phyloP scores from a whole-genome alignment of 2,888 invertebrate genomes.

The Pseudococcus viburni region DNA sequence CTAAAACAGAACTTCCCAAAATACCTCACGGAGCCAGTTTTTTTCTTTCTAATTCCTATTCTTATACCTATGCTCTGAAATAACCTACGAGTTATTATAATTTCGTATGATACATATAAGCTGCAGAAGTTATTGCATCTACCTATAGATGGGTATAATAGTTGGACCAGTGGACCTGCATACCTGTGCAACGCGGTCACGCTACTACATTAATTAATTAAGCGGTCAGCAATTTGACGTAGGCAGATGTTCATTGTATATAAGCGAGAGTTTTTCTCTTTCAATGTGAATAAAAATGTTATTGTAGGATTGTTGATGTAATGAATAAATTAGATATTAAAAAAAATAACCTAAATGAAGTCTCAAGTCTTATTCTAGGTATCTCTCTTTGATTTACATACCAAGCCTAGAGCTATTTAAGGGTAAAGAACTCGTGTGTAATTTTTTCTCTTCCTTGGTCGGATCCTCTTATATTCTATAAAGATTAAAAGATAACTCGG shows the following conservation, averaged over 20 bases:
- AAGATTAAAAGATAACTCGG: not conserved
- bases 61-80: not conserved
- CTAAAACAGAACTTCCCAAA: slow-evolving; percentile 42
- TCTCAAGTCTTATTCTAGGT: slow-evolving; percentile 11
- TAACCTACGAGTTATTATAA: not conserved
- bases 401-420: not conserved
- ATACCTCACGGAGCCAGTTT: not conserved
- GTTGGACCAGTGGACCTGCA: not conserved
- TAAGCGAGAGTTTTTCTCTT: not conserved
- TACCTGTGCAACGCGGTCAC: slow-evolving; percentile 19
- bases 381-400: slow-evolving; percentile 37
- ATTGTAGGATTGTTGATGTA: slow-evolving; percentile 6
- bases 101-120: not conserved
- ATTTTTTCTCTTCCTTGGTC: too few relatives aligned
- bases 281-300: slow-evolving; percentile 27
- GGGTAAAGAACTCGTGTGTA: slow-evolving; percentile 23
- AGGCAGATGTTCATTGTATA: slow-evolving; percentile 29
- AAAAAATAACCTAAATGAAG: not conserved
- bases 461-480: not conserved
- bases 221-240: slow-evolving; percentile 36
- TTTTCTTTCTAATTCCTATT: too few relatives aligned
- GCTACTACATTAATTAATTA: slow-evolving; percentile 37
- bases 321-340: slow-evolving; percentile 37
- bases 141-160: not conserved
- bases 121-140: not conserved